phyloP scores from a whole-genome alignment of 2,113 vertebrate species.

The Pandion haliaetus region DNA sequence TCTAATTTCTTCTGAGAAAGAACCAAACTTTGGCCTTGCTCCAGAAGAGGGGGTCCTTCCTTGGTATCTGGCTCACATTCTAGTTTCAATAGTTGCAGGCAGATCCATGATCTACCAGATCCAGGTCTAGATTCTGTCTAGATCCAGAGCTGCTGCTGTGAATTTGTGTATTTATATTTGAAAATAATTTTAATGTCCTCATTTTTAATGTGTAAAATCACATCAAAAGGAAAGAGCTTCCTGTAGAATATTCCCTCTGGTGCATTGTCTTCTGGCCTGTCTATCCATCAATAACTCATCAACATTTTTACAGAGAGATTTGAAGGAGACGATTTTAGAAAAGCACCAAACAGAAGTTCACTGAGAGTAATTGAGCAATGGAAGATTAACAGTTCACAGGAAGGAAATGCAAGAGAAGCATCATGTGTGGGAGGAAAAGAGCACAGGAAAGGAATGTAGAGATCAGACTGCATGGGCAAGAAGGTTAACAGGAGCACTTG shows the following conservation, averaged over 20 bases:
- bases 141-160: background rate
- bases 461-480: background rate
- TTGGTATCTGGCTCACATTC: background rate
- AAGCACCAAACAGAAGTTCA: background rate
- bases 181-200: background rate
- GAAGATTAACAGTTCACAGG: background rate
- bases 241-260: background rate
- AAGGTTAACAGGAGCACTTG: background rate
- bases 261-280: background rate
- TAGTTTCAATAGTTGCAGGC: background rate
- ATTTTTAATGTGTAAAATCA: background rate
- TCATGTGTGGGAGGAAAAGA: background rate
- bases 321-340: background rate
- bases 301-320: background rate
- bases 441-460: background rate
- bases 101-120: background rate
- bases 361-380: background rate
- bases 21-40: background rate
- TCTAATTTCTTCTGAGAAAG: background rate
- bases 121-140: background rate
- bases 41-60: background rate
- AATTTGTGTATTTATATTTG: background rate
- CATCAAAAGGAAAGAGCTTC: background rate
- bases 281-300: background rate
- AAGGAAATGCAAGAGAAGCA: background rate